Base-by-base conservation (phyloP, 2,888 invertebrate genomes). In the Ennomos quercinarius region DNA sequence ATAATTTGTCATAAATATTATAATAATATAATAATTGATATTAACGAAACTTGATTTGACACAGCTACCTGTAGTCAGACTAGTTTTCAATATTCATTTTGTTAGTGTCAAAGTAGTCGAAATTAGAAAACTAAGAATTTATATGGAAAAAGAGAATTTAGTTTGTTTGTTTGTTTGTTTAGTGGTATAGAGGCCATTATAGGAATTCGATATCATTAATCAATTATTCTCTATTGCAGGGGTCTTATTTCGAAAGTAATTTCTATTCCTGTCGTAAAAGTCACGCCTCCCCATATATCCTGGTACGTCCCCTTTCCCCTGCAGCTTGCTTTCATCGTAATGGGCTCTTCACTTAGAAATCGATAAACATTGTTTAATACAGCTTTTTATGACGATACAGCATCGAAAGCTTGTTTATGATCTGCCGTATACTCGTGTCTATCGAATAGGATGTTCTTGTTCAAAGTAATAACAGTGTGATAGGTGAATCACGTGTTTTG, bases 201-300 rank as follows among this genome's bases (percentile, higher is more conserved):
- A n/a, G 47, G 46, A 51, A 57, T 52, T 45, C 13, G 38, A 57
- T 57, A 63, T 59, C 44, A 65, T 64, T 40, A 61, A 53, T 17
- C 49, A 34, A 64, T 48, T 54, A 58, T 43, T 49, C 47, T 45
- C 53, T 64, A 63, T 41, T 59, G 60, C 10, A n/a, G 27, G 49
- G 51, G 61, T 47, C 57, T 60, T 35, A 61, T 57, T 46, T 52
- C 55, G 35, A 50, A 57, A 64, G 57, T 64, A 61, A 72, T 68
- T 67, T 69, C 67, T 54, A 67, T 66, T 59, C 59, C 58, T 52
- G 57, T 64, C 65, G 47, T 59, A 48, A 53, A 63, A 54, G 59
- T 53, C 63, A 68, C 71, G 69, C 68, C 68, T 66, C 38, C 44
- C 54, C 43, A 55, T 73, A 66, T 64, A 70, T 67, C 61, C 70